Evolutionary conservation across 2,797 vertebrate species (phyloP).

Genomic region (Anguilla anguilla): DNA sequence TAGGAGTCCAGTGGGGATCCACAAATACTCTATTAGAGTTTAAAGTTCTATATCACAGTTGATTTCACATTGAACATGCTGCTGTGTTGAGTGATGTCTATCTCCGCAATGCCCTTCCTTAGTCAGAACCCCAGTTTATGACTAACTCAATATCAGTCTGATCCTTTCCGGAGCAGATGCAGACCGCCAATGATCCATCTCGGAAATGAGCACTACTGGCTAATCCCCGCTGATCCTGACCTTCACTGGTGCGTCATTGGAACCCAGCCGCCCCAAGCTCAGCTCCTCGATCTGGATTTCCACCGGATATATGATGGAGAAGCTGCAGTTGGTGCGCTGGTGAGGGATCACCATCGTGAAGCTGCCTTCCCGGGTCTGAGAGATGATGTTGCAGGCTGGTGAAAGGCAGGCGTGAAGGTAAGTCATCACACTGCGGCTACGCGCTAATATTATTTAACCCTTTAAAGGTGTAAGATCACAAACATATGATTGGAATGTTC

Average conservation of each 20-base stretch:
- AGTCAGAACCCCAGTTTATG: neutral
- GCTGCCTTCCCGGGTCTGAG: conserved; percentile 88
- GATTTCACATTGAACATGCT: neutral
- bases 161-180: neutral
- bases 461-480: too few species aligned
- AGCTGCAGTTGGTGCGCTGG: conserved; percentile 93
- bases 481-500: too few species aligned
- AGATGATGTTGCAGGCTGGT: conserved; percentile 92
- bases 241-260: conserved; percentile 77
- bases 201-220: neutral
- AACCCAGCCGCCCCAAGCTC: conserved; percentile 77
- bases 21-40: neutral
- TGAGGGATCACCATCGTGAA: conserved; percentile 90
- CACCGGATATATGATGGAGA: conserved; percentile 94
- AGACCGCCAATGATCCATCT: neutral
- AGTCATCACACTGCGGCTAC: neutral
- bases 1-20: neutral
- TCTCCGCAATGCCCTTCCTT: neutral
- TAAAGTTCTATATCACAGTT: neutral
- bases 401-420: neutral
- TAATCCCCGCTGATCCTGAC: conserved; percentile 58
- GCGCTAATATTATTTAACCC: too few species aligned
- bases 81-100: neutral
- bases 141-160: neutral
- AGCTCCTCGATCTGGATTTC: conserved; percentile 88